These are phyloP conservation scores for Drosophila novamexicana DNA, from an alignment of 1,140 invertebrate genomes.

Conservation along the genomic window DNA sequence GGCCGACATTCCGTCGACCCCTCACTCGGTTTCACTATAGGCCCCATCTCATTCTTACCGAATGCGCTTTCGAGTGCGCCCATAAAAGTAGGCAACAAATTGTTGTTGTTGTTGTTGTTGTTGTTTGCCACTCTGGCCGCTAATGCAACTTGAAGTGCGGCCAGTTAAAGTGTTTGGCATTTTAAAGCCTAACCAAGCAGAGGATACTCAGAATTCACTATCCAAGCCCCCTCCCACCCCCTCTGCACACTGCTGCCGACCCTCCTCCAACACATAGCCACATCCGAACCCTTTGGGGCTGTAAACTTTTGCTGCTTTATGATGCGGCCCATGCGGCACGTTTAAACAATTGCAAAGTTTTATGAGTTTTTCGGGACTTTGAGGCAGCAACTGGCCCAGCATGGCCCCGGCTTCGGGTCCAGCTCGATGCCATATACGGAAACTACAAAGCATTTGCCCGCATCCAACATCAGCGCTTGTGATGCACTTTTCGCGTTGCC, in stretches of 20 bases:
- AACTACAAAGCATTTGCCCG: conserved; percentile 10
- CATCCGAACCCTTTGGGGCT: conserved; percentile 21
- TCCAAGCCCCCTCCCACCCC: neutral
- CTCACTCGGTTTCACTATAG: neutral
- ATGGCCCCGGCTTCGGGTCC: neutral
- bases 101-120: neutral
- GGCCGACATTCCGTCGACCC: neutral
- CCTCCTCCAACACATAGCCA: neutral
- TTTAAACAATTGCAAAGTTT: conserved; percentile 76
- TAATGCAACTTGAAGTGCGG: conserved; percentile 38
- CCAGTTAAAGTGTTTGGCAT: conserved; percentile 31
- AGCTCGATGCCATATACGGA: neutral
- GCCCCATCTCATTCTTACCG: neutral
- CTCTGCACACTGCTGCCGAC: neutral
- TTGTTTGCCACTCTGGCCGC: conserved; percentile 22
- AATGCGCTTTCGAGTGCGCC: conserved; percentile 14
- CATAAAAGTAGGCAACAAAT: conserved; percentile 67
- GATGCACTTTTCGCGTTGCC: conserved; percentile 17
- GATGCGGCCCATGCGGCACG: conserved; percentile 62
- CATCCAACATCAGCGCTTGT: neutral
- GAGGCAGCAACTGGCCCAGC: conserved; percentile 16
- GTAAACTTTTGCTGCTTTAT: conserved; percentile 54
- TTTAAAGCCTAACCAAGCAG: conserved; percentile 20
- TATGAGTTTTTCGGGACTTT: conserved; percentile 46
- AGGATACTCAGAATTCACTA: neutral